A percentile compares a stretch with the other conserved stretches of the same genome.
phyloP scores from a whole-genome alignment of 2,113 vertebrate species.

The Periophthalmus modestus region DNA sequence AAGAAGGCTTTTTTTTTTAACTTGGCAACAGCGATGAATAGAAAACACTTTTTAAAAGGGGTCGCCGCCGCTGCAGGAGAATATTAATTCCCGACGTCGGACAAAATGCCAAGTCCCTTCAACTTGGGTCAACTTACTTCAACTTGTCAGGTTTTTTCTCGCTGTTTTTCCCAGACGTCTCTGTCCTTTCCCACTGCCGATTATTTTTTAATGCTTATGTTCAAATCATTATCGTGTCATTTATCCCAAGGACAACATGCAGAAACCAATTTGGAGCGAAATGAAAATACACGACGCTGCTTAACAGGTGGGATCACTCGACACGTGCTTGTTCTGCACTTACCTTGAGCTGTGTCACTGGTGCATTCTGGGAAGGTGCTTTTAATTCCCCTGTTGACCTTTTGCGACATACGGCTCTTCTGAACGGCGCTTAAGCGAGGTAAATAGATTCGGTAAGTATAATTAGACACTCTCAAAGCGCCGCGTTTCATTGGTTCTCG shows the following conservation, averaged over 20 bases:
- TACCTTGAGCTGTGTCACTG: not conserved
- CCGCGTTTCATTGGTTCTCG: not conserved
- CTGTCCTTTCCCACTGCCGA: constrained; percentile 51
- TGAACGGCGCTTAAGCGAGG: not conserved
- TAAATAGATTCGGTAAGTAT: not conserved
- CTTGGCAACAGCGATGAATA: no score
- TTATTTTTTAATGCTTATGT: constrained; percentile 41
- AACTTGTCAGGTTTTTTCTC: constrained; percentile 52
- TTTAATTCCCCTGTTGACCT: constrained; percentile 1
- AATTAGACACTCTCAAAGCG: not conserved
- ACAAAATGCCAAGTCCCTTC: not conserved
- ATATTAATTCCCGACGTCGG: no score
- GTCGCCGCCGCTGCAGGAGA: no score
- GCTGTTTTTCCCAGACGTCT: constrained; percentile 54
- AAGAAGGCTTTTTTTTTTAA: no score
- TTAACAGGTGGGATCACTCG: constrained; percentile 6
- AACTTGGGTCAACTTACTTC: constrained; percentile 47
- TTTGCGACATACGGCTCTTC: not conserved
- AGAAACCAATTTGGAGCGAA: constrained; percentile 19
- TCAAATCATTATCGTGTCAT: constrained; percentile 30
- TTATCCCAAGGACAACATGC: constrained; percentile 27
- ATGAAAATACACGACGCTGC: constrained; percentile 1
- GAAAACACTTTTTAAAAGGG: no score
- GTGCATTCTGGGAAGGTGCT: not conserved
- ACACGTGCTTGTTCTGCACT: not conserved